Conservation (phyloP, 2,888 invertebrate genomes). For the Gonocerus acuteangulatus region DNA sequence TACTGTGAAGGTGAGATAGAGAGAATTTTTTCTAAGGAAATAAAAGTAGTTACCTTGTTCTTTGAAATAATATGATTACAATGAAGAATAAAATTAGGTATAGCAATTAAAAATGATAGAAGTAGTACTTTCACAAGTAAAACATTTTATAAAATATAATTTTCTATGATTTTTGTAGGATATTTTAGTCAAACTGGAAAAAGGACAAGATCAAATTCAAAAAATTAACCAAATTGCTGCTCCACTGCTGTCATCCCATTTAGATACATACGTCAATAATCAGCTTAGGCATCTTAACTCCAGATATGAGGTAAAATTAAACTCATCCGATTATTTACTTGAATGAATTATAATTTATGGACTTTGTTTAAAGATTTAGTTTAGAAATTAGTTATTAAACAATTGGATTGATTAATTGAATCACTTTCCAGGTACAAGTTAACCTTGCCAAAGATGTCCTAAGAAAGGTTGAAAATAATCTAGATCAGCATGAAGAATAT, state of each 20-base stretch:
- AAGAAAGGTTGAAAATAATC: constrained; percentile 82
- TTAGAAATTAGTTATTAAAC: background rate
- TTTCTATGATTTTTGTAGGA: no score
- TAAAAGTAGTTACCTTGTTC: no score
- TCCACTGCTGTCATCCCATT: constrained; percentile 67
- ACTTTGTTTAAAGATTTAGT: background rate
- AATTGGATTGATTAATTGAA: no score
- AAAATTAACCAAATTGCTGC: constrained; percentile 73
- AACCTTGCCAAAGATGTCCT: constrained; percentile 83
- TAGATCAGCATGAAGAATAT: constrained; percentile 76
- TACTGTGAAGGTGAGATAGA: constrained; percentile 53
- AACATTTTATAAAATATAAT: no score
- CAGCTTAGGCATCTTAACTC: constrained; percentile 75
- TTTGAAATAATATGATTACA: no score
- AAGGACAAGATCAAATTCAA: constrained; percentile 74
- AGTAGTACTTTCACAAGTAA: no score
- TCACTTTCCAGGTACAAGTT: constrained; percentile 63
- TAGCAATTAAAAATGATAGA: no score
- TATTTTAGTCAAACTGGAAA: constrained; percentile 63
- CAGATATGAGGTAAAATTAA: constrained; percentile 29
- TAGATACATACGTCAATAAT: constrained; percentile 80
- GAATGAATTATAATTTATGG: background rate
- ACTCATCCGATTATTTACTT: background rate
- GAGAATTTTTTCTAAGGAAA: no score
- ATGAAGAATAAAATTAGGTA: no score